A percentile compares a stretch with the other conserved stretches of the same genome.
Conservation (phyloP, 1,140 invertebrate species). For the Acromyrmex charruanus region DNA sequence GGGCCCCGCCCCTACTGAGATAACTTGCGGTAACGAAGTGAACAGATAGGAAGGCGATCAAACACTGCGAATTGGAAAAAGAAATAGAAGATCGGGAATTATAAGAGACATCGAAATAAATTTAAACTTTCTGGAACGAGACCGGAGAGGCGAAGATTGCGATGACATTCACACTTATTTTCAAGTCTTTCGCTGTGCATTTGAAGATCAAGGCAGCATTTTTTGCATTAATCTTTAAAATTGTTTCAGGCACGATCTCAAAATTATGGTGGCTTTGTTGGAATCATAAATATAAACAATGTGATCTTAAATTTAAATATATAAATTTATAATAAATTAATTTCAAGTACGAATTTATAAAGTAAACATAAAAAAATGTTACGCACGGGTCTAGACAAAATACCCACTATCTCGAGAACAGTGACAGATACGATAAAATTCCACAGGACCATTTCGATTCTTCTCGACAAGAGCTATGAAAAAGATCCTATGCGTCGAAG, state of each 20-base stretch:
- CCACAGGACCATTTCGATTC: no score
- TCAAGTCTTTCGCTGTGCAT: background rate
- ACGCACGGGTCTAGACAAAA: no score
- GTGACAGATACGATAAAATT: no score
- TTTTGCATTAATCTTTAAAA: background rate
- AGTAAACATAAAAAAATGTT: background rate
- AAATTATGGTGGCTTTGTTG: background rate
- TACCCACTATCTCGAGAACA: no score
- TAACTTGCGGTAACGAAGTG: no score
- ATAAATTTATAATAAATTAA: no score
- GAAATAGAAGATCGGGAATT: background rate
- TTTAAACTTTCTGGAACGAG: background rate
- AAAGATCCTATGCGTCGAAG: no score
- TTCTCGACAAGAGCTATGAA: no score
- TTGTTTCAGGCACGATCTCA: background rate
- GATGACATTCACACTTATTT: background rate
- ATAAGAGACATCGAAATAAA: background rate
- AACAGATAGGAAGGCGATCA: background rate
- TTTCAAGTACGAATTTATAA: background rate
- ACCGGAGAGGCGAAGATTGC: background rate
- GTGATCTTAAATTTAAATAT: background rate
- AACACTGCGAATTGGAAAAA: background rate
- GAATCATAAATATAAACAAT: background rate
- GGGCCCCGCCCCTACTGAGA: background rate
- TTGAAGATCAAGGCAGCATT: background rate